Base-by-base conservation (phyloP, 2,113 vertebrate genomes). In the Hypomesus transpacificus region DNA sequence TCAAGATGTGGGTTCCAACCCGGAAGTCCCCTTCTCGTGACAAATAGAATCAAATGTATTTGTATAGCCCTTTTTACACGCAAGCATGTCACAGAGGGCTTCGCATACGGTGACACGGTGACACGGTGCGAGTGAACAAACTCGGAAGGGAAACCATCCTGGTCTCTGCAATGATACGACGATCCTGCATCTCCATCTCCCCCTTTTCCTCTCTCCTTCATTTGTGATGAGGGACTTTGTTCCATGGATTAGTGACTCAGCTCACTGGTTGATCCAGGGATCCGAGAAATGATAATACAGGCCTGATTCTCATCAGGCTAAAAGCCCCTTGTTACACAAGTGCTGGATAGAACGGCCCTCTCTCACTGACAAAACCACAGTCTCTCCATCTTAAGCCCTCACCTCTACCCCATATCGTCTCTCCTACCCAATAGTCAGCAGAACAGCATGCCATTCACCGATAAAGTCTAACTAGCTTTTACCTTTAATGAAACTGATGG, bases 251-350 rank as follows among this genome's bases (percentile, higher is more conserved):
- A 85, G 51, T 63, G 50, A 28, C 65, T 26, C 14, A 16, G 11
- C 53, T 60, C 22, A 7, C 39, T 21, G 51, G 3, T n/a, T 21
- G 26, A 50, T 24, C 20, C 50, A 64, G 68, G 71, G 71, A 83
- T 39, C 58, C 77, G 70, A 26, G 13, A 69, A 76, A 72, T 46
- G 68, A 82, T 63, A 64, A 80, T 24, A 61, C 68, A 73, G 81
- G 64, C 76, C 79, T 74, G 60, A 70, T 18, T 82, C 71, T 84
- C 80, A 82, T 88, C 81, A 54, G 74, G 76, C 57, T 88, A 81
- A 88, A 87, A 86, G 85, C 76, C 74, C 83, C 76, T 80, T 77
- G 72, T 20, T 6, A 56, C 58, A 64, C 6, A 34, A 58, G 54
- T 31, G 9, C 66, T 3, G 31, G 57, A 50, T 63, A 61, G 39